Conservation (phyloP, 2,888 invertebrate species). For the Lampropteryx suffumata region DNA sequence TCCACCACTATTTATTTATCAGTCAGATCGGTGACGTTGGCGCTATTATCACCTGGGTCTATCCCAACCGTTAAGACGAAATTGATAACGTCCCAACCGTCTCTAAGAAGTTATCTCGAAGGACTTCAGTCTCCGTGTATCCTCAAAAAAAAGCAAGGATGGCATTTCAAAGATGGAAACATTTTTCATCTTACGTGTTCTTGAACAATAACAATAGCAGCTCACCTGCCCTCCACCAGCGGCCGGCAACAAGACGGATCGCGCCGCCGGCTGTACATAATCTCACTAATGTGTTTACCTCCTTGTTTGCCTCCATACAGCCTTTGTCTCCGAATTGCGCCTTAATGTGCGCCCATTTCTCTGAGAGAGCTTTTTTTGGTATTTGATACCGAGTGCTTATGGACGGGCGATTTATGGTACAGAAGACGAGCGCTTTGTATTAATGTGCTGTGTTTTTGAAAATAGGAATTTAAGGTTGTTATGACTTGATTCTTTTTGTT, state of each 20-base stretch:
- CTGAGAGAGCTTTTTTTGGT: slow-evolving; percentile 44
- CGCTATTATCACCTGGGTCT: too few relatives aligned
- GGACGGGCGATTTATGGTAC: neutral
- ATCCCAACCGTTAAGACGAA: too few relatives aligned
- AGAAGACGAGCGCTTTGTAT: too few relatives aligned
- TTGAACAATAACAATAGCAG: slow-evolving; percentile 4
- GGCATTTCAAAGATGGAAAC: neutral
- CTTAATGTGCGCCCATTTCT: slow-evolving; percentile 57
- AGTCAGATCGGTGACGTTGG: too few relatives aligned
- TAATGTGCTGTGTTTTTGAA: too few relatives aligned
- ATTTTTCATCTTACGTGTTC: slow-evolving; percentile 4
- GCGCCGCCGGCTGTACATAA: slow-evolving; percentile 50
- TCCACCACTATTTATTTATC: too few relatives aligned
- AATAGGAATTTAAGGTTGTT: too few relatives aligned
- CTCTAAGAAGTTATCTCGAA: too few relatives aligned
- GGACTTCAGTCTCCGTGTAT: too few relatives aligned
- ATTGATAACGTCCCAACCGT: too few relatives aligned
- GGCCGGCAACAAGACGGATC: slow-evolving; percentile 52
- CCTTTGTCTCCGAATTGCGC: slow-evolving; percentile 58
- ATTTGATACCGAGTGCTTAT: slow-evolving; percentile 43
- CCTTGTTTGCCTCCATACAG: slow-evolving; percentile 59
- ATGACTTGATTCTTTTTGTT: too few relatives aligned
- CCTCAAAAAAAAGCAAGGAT: too few relatives aligned
- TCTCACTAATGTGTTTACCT: slow-evolving; percentile 74
- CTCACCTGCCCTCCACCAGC: slow-evolving; percentile 15